Conservation (phyloP, 2,888 invertebrate genomes). For the Drosophila fulvimacula region DNA sequence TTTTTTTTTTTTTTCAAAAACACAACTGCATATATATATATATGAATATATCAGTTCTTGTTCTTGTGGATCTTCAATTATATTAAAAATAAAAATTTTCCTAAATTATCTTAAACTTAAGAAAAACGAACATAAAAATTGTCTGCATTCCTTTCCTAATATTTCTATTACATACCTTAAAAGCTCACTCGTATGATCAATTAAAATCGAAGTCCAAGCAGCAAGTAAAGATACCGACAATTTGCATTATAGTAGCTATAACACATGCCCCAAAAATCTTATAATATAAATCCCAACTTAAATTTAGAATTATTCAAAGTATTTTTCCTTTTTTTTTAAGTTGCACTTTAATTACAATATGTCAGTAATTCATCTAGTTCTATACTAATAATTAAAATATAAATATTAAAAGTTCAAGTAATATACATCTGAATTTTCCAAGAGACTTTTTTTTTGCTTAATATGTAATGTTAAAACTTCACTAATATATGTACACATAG, state of each 20-base stretch:
- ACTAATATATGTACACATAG: conserved; percentile 9
- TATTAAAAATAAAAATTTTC: too few species aligned
- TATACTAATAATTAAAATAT: conserved; percentile 4
- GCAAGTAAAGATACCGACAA: not conserved
- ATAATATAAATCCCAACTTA: too few species aligned
- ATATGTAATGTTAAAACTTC: not conserved
- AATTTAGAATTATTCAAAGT: not conserved
- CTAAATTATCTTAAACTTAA: too few species aligned
- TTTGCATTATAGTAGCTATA: too few species aligned
- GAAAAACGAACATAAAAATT: too few species aligned
- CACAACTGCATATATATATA: too few species aligned
- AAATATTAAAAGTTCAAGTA: not conserved
- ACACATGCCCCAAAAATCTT: too few species aligned
- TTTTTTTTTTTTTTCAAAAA: too few species aligned
- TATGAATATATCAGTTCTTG: too few species aligned
- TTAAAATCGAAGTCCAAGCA: not conserved
- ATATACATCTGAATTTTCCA: too few species aligned
- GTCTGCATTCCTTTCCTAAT: too few species aligned
- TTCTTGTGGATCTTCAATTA: too few species aligned
- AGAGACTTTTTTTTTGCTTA: not conserved
- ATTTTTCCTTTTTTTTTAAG: not conserved
- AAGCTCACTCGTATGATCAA: not conserved
- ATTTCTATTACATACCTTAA: not conserved
- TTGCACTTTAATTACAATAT: conserved; percentile 15
- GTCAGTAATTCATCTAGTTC: conserved; percentile 18